Base-by-base conservation (phyloP, 2,888 invertebrate species). In the Nomada hirtipes region DNA sequence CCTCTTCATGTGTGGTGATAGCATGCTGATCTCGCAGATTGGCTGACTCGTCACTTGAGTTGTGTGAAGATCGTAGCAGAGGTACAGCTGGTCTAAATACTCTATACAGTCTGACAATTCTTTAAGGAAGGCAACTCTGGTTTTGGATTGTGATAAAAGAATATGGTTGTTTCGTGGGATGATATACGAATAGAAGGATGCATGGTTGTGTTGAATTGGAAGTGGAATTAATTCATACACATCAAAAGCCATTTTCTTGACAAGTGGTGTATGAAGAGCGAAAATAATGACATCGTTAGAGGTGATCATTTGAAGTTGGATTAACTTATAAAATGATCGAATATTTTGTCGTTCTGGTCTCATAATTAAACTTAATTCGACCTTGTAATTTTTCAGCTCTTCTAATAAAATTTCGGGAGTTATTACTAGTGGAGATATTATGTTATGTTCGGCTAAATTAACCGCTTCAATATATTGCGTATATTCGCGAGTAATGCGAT, bases 171-270 rank as follows among this genome's bases (percentile, higher is more conserved):
- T 57, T 55, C 50, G 50, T 2, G 65, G 59, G 2, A n/a, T 47
- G 9, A 73, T 65, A 26, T 57, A 73, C 1, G 73, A 73, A n/a
- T n/a, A 73, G 4, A 36, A 9, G 2, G 73, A 73, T 4, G 65
- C 15, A 20, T 65, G 53, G 7, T 57, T 20, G 10, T 50, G 29
- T 44, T 65, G 57, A 50, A 64, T 15, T 2, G 73, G 73, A 20
- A 65, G 50, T 26, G 73, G 65, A 57, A 65, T 65, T 47, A 74
- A 57, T n/a, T 74, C 23, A 50, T 74, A 74, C 10, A 65, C 15
- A 23, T 74, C 50, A 2, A 65, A 74, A 3, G 13, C 11, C 26
- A 23, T 72, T 53, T 36, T 53, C 53, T 23, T 26, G 20, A 63
- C 57, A 7, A 65, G 15, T 44, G 73, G 73, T 20, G 59, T n/a